Percentiles rank a stretch among this genome's conserved stretches.
Conservation (phyloP, 2,888 invertebrate species). For the Eristalis tenax region DNA sequence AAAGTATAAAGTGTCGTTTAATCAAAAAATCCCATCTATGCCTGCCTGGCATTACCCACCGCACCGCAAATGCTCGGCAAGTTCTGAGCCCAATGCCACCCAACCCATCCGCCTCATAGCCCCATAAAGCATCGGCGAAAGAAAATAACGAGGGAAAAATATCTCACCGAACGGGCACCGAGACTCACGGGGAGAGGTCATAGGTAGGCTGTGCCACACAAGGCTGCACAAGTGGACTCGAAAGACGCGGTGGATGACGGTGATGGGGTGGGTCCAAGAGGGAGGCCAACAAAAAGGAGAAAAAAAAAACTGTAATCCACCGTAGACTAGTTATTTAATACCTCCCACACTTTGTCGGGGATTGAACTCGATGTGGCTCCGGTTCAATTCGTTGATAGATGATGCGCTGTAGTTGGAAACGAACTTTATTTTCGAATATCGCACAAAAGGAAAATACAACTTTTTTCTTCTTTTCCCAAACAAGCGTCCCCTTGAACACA, state of each 20-base stretch:
- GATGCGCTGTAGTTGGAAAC: neutral
- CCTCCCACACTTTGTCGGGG: slow-evolving; percentile 46
- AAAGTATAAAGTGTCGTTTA: slow-evolving; percentile 58
- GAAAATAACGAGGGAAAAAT: neutral
- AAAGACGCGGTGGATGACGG: slow-evolving; percentile 5
- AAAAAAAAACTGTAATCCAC: slow-evolving; percentile 46
- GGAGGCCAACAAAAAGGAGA: neutral
- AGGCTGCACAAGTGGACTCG: slow-evolving; percentile 12
- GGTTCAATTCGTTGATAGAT: slow-evolving; percentile 21
- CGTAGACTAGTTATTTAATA: slow-evolving; percentile 64
- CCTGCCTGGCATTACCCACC: slow-evolving; percentile 16
- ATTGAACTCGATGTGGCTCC: slow-evolving; percentile 23
- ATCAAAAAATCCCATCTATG: slow-evolving; percentile 52
- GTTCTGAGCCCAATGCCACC: neutral
- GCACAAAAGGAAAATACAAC: neutral
- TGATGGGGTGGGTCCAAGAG: neutral
- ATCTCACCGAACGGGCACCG: neutral
- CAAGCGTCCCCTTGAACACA: neutral
- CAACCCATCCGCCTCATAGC: neutral
- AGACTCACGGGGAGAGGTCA: slow-evolving; percentile 27
- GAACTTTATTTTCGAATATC: slow-evolving; percentile 18
- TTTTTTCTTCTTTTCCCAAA: neutral
- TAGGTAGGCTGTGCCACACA: slow-evolving; percentile 27
- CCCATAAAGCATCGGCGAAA: slow-evolving; percentile 31
- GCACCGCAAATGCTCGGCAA: neutral